A percentile compares a stretch with the other conserved stretches of the same genome.
These are phyloP conservation scores for Nephrotoma appendiculata DNA, from an alignment of 2,888 invertebrate species.

Conservation along the genomic window DNA sequence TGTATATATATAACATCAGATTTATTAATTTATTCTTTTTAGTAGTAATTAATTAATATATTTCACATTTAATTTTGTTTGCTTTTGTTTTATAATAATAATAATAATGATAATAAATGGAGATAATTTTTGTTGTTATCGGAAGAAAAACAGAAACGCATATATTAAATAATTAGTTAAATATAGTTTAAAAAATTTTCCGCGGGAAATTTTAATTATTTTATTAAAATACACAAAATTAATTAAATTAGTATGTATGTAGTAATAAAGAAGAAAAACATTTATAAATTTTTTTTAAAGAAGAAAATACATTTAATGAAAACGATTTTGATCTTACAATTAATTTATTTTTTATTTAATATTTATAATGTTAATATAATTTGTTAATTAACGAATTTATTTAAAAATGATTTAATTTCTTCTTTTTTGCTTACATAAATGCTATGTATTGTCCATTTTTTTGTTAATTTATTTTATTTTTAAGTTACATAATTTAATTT, in stretches of 20 bases:
- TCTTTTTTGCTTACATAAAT: not conserved
- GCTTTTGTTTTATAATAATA: not conserved
- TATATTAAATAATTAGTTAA: not conserved
- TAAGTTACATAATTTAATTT: not conserved
- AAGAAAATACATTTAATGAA: not conserved
- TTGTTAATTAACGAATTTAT: not conserved
- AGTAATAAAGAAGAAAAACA: not conserved
- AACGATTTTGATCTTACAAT: not conserved
- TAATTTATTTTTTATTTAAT: not conserved
- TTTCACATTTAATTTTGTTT: not conserved
- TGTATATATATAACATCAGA: not conserved
- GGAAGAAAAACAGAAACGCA: not conserved
- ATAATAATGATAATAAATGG: not conserved
- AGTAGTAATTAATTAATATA: not conserved
- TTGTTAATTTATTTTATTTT: not conserved
- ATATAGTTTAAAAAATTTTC: not conserved
- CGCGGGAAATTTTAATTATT: not conserved
- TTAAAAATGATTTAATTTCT: not conserved
- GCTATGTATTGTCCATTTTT: not conserved
- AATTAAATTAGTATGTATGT: not conserved
- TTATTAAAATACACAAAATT: not conserved
- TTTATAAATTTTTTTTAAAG: not conserved
- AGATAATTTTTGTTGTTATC: not conserved
- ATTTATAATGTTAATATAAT: not conserved
- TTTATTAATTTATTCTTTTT: not conserved